These are phyloP conservation scores for Myiagra hebetior DNA, from an alignment of 2,113 vertebrate genomes.

Conservation along the genomic window DNA sequence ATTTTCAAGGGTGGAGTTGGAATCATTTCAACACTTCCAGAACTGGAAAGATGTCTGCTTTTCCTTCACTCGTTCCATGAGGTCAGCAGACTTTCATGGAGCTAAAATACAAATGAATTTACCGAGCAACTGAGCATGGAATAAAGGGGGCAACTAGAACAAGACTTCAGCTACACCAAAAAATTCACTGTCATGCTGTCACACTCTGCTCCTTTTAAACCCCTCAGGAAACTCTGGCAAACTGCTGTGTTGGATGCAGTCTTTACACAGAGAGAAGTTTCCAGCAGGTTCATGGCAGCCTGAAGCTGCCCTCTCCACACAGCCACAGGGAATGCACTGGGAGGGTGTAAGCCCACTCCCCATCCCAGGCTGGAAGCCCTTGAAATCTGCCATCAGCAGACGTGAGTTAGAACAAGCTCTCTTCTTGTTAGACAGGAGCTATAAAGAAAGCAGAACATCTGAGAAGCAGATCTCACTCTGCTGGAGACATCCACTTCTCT, in stretches of 20 bases:
- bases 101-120: neutral
- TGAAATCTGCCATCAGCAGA: neutral
- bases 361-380: neutral
- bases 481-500: neutral
- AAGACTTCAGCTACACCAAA: neutral
- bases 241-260: neutral
- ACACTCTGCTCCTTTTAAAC: neutral
- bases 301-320: neutral
- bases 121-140: neutral
- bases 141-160: neutral
- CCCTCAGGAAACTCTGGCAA: neutral
- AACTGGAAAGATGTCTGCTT: neutral
- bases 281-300: neutral
- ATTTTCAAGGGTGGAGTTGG: neutral
- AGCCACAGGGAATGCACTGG: neutral
- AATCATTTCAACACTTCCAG: neutral
- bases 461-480: neutral
- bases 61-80: neutral
- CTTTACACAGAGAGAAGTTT: neutral
- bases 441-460: neutral
- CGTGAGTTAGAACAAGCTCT: neutral
- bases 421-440: neutral
- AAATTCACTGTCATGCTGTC: neutral
- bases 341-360: neutral
- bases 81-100: neutral